Evolutionary conservation across 2,888 invertebrate genomes (phyloP).

Genomic region (Steinernema carpocapsae): DNA sequence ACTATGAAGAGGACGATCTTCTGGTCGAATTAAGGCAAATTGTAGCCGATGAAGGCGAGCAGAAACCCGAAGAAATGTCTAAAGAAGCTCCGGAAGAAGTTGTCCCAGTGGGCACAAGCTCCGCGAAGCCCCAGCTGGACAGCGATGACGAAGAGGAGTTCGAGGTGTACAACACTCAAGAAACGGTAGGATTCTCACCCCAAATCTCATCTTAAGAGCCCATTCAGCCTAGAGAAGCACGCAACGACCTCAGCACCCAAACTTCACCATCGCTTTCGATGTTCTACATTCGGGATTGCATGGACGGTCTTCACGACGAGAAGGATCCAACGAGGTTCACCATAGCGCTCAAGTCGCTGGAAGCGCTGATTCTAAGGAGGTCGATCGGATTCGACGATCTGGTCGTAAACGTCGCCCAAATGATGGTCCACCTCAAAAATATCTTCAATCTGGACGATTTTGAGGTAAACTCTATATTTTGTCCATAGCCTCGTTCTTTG

Average conservation of each 20-base stretch:
- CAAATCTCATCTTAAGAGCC: background rate
- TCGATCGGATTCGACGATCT: conserved; percentile 23
- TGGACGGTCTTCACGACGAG: conserved; percentile 1
- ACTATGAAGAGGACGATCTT: conserved; percentile 20
- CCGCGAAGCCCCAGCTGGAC: background rate
- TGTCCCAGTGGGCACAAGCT: background rate
- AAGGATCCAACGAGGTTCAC: conserved; percentile 17
- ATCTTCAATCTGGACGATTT: conserved; percentile 7
- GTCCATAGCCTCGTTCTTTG: background rate
- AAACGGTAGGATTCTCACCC: background rate
- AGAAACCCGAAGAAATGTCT: background rate
- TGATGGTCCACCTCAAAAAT: conserved; percentile 6
- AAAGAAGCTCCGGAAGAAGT: background rate
- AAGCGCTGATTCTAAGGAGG: conserved; percentile 17
- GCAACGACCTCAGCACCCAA: background rate
- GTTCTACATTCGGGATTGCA: conserved; percentile 27
- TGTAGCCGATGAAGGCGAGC: conserved; percentile 18
- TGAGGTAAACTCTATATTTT: background rate
- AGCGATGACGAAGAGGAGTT: conserved; percentile 31
- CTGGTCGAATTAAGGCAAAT: background rate
- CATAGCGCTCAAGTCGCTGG: background rate
- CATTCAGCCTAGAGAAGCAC: conserved; percentile 10
- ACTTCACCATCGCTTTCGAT: conserved; percentile 11
- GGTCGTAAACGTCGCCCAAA: background rate
- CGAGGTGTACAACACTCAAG: background rate